Base-by-base conservation (phyloP, 2,113 vertebrate species). In the Catharus fuscescens region DNA sequence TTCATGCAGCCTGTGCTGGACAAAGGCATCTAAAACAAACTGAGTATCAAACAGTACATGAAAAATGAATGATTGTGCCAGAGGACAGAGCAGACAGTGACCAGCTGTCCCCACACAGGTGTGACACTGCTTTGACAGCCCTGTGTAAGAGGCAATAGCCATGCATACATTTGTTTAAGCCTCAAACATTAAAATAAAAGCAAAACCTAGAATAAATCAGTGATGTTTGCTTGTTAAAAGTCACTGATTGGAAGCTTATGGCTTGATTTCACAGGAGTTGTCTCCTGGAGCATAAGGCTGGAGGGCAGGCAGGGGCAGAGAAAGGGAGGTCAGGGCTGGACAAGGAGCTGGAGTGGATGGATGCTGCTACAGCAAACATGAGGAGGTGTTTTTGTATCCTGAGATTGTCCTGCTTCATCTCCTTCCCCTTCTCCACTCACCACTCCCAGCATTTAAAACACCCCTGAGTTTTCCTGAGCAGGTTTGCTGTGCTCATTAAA, bases 401-500 rank as follows among this genome's bases (percentile, higher is more conserved):
- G 42, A 78, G 64, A 50, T 18, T 69, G 40, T 61, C 71, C 88
- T 60, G 6, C 38, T 88, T 90, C 52, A 82, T 78, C 76, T 90
- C 45, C 21, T 83, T 59, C 56, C 60, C 53, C 24, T 92, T 86
- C 80, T 67, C 31, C 31, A 25, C 32, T 90, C 81, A 40, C 48
- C 50, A 74, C 81, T 84, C 69, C 44, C 82, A 81, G 82, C 80
- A 88, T 93, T 96, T 83, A 94, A 52, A 93, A 92, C 71, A 94
- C 31, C 47, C 67, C 77, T 3, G 28, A 94, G 85, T 91, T 86
- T 78, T 79, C 66, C 4, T 38, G 50, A 93, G 73, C 82, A 94
- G 80, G 81, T 88, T 88, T 93, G 69, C 86, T 66, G 56, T 26
- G 74, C 91, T 96, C 92, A 92, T 95, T 96, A 96, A 94, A 92